Evolutionary conservation across 2,888 invertebrate genomes (phyloP).

Genomic region (Eremobia ochroleuca): DNA sequence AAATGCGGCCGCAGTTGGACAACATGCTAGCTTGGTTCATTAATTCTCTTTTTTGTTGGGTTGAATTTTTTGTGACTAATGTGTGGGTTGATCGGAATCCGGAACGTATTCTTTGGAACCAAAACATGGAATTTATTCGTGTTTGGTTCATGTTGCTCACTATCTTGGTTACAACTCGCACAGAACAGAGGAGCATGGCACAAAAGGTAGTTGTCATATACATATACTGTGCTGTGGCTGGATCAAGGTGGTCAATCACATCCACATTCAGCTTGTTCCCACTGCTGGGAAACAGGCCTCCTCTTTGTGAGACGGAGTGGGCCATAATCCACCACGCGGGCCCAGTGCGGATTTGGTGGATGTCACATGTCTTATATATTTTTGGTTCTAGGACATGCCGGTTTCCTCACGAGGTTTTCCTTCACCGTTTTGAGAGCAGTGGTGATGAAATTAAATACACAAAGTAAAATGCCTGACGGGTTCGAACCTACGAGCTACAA

Average conservation of each 20-base stretch:
- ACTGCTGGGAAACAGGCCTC: too few species aligned
- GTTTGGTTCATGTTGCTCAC: not conserved
- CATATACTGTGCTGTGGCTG: not conserved
- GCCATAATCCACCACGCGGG: too few species aligned
- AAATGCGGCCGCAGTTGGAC: conserved; percentile 28
- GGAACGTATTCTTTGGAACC: not conserved
- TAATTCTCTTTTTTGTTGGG: conserved; percentile 60
- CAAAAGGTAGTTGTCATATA: not conserved
- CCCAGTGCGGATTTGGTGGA: too few species aligned
- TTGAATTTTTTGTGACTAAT: conserved; percentile 19
- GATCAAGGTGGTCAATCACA: not conserved
- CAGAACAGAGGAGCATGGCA: not conserved
- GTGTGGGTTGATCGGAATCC: not conserved
- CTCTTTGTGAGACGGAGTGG: too few species aligned
- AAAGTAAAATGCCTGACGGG: too few species aligned
- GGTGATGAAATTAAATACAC: too few species aligned
- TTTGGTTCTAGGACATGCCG: too few species aligned
- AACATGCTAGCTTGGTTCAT: conserved; percentile 40
- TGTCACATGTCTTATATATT: too few species aligned
- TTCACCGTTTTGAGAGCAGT: too few species aligned
- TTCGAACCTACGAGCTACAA: too few species aligned
- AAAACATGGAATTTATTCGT: not conserved
- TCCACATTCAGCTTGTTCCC: too few species aligned
- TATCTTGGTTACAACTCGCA: not conserved
- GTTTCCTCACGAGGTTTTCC: too few species aligned